Base-by-base conservation (phyloP, 64 coral and sea anemone species). In the Trachythela sp. region DNA sequence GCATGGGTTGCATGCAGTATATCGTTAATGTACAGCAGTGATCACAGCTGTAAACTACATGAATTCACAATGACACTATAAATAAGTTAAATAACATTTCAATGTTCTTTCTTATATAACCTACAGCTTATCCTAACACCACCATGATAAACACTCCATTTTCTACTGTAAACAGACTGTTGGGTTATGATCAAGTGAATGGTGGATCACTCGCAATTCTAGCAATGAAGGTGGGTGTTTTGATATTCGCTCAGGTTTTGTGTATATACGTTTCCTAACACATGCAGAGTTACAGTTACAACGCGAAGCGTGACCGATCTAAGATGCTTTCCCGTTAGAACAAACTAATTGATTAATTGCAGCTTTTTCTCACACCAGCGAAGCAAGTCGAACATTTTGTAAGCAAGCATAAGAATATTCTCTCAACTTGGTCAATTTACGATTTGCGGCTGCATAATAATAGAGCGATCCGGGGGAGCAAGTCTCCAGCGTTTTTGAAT, bases 231-330 rank as follows among this genome's bases (percentile, higher is more conserved):
- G 75, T 80, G 30, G 37, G 75, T 80, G 75, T 80, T 80, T 80
- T 80, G 26, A 80, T 80, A n/a, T 68, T 31, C n/a, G n/a, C n/a
- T n/a, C n/a, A 31, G 59, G 20, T 68, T 68, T 80, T 80, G 33
- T 80, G 75, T 80, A 36, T 39, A 80, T 31, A 68, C 59, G 2
- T 5, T n/a, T 22, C 18, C 20, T 14, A 68, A 68, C 75, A 39
- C 75, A 80, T 37, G 75, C 75, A 8, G 75, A 4, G 75, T 34
- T 80, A 80, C 75, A 80, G 75, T 80, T 80, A 80, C 75, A 80
- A 80, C 15, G 17, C 33, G 32, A 80, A 80, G 75, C 75, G 37
- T 15, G 75, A 36, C 33, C 13, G 34, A 30, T 20, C 20, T 45
- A 64, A 22, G 20, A 64, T 64, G 56, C 56, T 64, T n/a, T 20